phyloP scores from a whole-genome alignment of 2,797 vertebrate genomes.

The Pipistrellus kuhlii region DNA sequence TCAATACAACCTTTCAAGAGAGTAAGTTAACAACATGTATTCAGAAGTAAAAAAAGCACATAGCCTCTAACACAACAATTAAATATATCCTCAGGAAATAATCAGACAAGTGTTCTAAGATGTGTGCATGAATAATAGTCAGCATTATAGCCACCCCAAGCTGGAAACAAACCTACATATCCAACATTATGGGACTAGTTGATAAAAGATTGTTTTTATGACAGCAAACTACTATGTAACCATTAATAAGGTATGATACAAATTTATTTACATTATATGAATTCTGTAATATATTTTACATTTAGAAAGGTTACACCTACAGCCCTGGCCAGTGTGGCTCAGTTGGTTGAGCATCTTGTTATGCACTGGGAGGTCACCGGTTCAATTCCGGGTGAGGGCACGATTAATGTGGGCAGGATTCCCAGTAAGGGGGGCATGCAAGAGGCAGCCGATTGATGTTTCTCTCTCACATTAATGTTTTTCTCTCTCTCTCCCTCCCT shows the following conservation, averaged over 20 bases:
- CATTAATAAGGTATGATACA: not conserved
- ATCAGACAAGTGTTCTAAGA: not conserved
- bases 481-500: no score
- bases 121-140: not conserved
- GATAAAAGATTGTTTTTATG: conserved; percentile 13
- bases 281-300: not conserved
- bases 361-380: no score
- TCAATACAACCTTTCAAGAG: not conserved
- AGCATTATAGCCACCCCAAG: not conserved
- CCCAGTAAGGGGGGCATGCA: no score
- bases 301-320: not conserved
- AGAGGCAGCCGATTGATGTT: no score
- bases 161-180: not conserved
- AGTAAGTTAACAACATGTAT: not conserved
- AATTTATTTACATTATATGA: not conserved
- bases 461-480: no score
- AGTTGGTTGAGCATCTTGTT: no score
- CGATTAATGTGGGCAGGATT: no score
- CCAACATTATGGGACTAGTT: not conserved
- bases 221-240: not conserved
- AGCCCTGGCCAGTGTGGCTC: no score
- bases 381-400: no score
- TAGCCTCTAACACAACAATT: not conserved
- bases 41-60: not conserved
- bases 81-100: conserved; percentile 21